Conservation (phyloP, 1,140 invertebrate genomes). For the Drosophila auraria region DNA sequence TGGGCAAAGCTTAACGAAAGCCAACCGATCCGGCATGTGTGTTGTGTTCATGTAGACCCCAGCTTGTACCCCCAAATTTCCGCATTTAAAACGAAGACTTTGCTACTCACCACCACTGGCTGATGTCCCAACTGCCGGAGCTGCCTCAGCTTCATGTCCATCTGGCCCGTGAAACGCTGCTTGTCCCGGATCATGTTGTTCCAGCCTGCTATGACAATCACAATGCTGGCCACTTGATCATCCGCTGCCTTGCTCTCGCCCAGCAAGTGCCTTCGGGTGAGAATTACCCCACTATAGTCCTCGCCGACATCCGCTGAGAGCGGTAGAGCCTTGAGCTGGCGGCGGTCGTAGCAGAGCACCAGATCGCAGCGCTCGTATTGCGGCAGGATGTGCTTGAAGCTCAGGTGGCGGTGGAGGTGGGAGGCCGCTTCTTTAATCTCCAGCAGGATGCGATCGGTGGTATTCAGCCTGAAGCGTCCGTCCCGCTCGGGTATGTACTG, state of each 20-base stretch:
- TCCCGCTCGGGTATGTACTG: slow-evolving; percentile 85
- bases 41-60: too few relatives aligned
- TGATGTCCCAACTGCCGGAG: slow-evolving; percentile 87
- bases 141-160: slow-evolving; percentile 86
- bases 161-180: slow-evolving; percentile 78
- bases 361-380: slow-evolving; percentile 86
- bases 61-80: neutral
- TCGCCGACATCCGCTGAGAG: slow-evolving; percentile 30
- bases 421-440: slow-evolving; percentile 81
- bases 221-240: slow-evolving; percentile 81
- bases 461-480: slow-evolving; percentile 83
- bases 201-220: slow-evolving; percentile 84
- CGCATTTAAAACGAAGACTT: too few relatives aligned
- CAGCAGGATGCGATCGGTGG: slow-evolving; percentile 85
- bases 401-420: slow-evolving; percentile 51
- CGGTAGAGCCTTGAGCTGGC: slow-evolving; percentile 36
- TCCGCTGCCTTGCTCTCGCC: slow-evolving; percentile 58
- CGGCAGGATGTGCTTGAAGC: slow-evolving; percentile 86
- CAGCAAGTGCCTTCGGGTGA: slow-evolving; percentile 77
- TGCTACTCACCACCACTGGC: slow-evolving; percentile 86
- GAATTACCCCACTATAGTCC: slow-evolving; percentile 72
- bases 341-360: slow-evolving; percentile 71
- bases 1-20: neutral
- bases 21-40: too few relatives aligned
- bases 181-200: slow-evolving; percentile 85